Conservation (phyloP, 2,113 vertebrate species). For the Tenebrosternarchus preto region DNA sequence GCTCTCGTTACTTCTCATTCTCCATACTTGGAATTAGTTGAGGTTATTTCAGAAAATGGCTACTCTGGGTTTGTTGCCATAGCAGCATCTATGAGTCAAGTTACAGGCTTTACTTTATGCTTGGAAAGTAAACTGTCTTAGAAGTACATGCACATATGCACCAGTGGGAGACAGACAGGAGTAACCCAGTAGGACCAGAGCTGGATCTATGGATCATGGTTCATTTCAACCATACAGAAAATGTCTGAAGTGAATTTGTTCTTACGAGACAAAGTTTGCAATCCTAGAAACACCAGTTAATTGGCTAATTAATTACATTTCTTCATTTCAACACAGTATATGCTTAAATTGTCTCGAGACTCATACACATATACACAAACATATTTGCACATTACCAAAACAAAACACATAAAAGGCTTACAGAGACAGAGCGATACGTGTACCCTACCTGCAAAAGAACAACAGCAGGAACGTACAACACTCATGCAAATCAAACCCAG, state of each 20-base stretch:
- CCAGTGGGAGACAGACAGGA: too few relatives aligned
- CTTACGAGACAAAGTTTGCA: too few relatives aligned
- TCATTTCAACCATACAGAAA: too few relatives aligned
- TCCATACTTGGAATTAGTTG: background rate
- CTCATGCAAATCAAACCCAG: background rate
- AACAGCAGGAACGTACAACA: slow-evolving; percentile 5
- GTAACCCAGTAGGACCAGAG: too few relatives aligned
- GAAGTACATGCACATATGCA: too few relatives aligned
- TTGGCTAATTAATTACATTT: too few relatives aligned
- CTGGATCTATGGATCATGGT: too few relatives aligned
- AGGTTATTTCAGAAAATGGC: background rate
- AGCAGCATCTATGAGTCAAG: slow-evolving; percentile 46
- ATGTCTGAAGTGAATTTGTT: too few relatives aligned
- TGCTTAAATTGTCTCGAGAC: too few relatives aligned
- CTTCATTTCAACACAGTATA: too few relatives aligned
- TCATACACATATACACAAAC: background rate
- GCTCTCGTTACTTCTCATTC: background rate
- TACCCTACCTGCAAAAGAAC: slow-evolving; percentile 7
- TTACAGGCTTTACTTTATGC: slow-evolving; percentile 55
- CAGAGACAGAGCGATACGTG: background rate
- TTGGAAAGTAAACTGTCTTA: background rate
- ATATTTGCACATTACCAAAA: slow-evolving; percentile 4
- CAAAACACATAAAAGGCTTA: background rate
- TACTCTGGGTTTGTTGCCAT: background rate
- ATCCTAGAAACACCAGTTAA: too few relatives aligned